Percentiles rank a stretch among this genome's conserved stretches.
Conservation (phyloP, 2,797 vertebrate species). For the Danio albolineatus region DNA sequence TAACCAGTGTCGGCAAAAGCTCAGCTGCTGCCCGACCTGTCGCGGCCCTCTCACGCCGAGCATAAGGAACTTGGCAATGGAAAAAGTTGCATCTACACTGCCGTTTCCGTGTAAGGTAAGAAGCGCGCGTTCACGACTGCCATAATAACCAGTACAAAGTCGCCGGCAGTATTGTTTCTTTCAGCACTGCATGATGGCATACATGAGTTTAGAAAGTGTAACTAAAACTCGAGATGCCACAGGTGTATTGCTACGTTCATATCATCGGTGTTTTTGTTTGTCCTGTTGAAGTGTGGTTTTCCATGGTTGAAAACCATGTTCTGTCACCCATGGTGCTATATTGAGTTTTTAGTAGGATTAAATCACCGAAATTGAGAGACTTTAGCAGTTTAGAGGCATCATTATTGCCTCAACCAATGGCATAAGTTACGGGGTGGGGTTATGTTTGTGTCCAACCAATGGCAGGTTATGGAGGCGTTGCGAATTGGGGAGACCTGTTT, state of each 20-base stretch:
- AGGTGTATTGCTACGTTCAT: background rate
- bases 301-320: background rate
- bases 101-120: slow-evolving; percentile 83
- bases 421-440: background rate
- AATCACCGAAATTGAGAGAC: too few relatives aligned
- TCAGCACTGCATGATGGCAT: slow-evolving; percentile 3
- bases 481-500: background rate
- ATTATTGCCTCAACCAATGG: slow-evolving; percentile 4
- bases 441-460: background rate
- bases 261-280: background rate
- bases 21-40: slow-evolving; percentile 82
- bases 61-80: slow-evolving; percentile 83
- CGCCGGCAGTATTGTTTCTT: background rate
- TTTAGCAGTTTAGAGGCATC: background rate
- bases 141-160: slow-evolving; percentile 3
- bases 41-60: slow-evolving; percentile 79
- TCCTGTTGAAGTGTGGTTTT: background rate
- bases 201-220: background rate
- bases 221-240: background rate
- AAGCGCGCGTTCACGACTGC: background rate
- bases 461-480: background rate
- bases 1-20: slow-evolving; percentile 81
- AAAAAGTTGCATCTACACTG: slow-evolving; percentile 81
- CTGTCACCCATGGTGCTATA: background rate
- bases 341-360: background rate